These are phyloP conservation scores for Cydia pomonella DNA, from an alignment of 1,140 invertebrate species.

Conservation along the genomic window DNA sequence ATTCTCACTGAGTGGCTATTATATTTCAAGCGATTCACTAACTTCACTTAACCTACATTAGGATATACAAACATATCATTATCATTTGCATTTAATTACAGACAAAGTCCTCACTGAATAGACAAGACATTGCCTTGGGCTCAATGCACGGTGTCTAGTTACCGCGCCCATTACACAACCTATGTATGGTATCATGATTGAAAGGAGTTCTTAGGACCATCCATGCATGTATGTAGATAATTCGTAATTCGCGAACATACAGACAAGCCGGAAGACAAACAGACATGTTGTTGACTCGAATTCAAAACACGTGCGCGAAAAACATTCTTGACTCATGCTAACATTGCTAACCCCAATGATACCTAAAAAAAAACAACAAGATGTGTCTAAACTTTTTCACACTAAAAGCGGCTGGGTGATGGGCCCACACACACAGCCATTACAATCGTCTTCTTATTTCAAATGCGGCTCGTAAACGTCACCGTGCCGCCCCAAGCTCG, in stretches of 20 bases:
- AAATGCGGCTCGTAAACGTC: slow-evolving; percentile 64
- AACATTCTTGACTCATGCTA: neutral
- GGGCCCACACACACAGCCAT: slow-evolving; percentile 61
- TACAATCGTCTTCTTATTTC: slow-evolving; percentile 61
- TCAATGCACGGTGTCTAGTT: slow-evolving; percentile 21
- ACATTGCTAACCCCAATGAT: neutral
- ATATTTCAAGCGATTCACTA: neutral
- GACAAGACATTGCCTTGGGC: slow-evolving; percentile 20
- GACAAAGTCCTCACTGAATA: slow-evolving; percentile 16
- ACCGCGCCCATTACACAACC: neutral
- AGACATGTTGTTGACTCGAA: neutral
- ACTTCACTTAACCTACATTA: neutral
- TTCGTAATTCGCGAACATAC: neutral
- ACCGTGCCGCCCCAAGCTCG: slow-evolving; percentile 48
- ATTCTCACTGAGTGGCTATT: neutral
- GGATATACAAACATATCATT: slow-evolving; percentile 10
- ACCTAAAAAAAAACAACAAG: neutral
- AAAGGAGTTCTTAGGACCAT: neutral
- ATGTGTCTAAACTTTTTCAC: slow-evolving; percentile 15
- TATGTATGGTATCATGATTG: slow-evolving; percentile 17
- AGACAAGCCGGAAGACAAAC: too few relatives aligned
- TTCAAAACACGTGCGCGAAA: neutral
- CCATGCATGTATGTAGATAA: neutral
- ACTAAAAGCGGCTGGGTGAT: slow-evolving; percentile 43
- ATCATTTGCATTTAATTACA: slow-evolving; percentile 19